Evolutionary conservation across 2,797 vertebrate species (phyloP).

Genomic region (Crenichthys baileyi): DNA sequence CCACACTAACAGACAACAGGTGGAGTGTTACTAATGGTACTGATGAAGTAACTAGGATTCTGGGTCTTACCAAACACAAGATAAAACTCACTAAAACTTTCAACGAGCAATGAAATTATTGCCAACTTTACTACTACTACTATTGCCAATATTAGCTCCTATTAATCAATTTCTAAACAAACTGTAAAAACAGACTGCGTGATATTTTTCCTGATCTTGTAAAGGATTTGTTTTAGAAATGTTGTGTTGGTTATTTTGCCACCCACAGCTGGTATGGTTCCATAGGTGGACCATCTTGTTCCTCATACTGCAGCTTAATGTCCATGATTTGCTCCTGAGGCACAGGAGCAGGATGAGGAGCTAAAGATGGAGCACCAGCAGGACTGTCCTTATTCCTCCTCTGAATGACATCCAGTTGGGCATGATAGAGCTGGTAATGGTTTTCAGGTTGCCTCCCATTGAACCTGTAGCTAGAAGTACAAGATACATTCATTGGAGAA

Average conservation of each 20-base stretch:
- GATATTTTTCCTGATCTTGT: background rate
- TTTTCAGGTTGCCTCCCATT: slow-evolving; percentile 17
- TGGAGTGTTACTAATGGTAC: background rate
- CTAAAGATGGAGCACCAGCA: slow-evolving; percentile 14
- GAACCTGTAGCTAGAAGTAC: slow-evolving; percentile 23
- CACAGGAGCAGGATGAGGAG: slow-evolving; percentile 16
- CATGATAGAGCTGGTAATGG: slow-evolving; percentile 80
- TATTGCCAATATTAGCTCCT: background rate
- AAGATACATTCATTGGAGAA: background rate
- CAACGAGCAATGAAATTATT: background rate
- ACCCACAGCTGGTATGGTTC: slow-evolving; percentile 82
- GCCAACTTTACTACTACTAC: too few species aligned
- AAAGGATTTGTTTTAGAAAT: background rate
- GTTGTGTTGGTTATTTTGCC: background rate
- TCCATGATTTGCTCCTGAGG: slow-evolving; percentile 45
- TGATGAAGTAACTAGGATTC: background rate
- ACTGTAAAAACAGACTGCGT: background rate
- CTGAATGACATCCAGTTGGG: slow-evolving; percentile 78
- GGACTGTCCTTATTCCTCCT: slow-evolving; percentile 55
- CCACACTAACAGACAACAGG: slow-evolving; percentile 72
- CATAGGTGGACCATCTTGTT: slow-evolving; percentile 36
- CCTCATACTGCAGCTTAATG: slow-evolving; percentile 32
- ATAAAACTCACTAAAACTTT: background rate
- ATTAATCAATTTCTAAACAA: background rate
- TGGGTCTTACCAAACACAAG: background rate